These are phyloP conservation scores for Brachyistius frenatus DNA, from an alignment of 2,113 vertebrate species.

Conservation along the genomic window DNA sequence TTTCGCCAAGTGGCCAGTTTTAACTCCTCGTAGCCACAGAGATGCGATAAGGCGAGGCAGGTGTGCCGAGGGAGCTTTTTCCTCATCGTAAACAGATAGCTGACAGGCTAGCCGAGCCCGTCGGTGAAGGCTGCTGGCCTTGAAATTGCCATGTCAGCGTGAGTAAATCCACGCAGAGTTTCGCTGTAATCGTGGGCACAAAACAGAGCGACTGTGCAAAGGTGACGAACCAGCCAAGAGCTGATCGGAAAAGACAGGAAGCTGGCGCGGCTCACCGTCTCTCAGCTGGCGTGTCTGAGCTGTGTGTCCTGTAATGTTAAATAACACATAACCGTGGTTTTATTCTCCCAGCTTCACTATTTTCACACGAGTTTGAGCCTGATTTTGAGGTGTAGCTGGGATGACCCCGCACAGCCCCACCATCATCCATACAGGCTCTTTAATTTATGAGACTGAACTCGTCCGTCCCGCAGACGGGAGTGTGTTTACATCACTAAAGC, in stretches of 20 bases:
- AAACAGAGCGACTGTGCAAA: background rate
- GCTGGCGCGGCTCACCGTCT: background rate
- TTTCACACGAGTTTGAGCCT: background rate
- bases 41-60: slow-evolving; percentile 57
- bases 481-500: too few species aligned
- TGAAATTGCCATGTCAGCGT: slow-evolving; percentile 38
- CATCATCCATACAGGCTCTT: background rate
- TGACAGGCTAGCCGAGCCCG: slow-evolving; percentile 60
- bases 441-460: background rate
- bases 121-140: slow-evolving; percentile 40
- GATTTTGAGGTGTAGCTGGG: background rate
- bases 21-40: background rate
- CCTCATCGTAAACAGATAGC: slow-evolving; percentile 67
- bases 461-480: too few species aligned
- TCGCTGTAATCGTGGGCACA: background rate
- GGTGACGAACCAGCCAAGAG: background rate
- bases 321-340: background rate
- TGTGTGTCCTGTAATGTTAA: too few species aligned
- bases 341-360: background rate
- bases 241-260: slow-evolving; percentile 3
- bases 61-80: slow-evolving; percentile 56
- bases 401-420: too few species aligned
- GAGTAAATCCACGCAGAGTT: background rate
- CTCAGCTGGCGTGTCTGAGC: background rate
- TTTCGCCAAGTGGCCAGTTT: background rate